Evolutionary conservation across 2,797 vertebrate genomes (phyloP).

Genomic region (Hydrocynus forskahlii): DNA sequence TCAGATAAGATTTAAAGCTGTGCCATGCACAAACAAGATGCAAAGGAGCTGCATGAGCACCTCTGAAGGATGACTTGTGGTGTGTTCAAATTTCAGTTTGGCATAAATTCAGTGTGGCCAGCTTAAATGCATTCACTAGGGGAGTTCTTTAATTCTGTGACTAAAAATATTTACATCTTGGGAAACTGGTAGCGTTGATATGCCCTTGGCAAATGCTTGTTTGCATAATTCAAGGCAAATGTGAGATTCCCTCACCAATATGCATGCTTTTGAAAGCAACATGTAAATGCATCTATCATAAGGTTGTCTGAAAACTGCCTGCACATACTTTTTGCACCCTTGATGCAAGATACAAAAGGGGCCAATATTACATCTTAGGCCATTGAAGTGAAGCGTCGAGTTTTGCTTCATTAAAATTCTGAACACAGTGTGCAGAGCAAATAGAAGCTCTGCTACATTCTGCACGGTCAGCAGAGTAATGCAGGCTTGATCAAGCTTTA

Average conservation of each 20-base stretch:
- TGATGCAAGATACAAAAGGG: conserved; percentile 31
- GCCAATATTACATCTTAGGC: conserved; percentile 3
- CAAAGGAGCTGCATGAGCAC: conserved; percentile 24
- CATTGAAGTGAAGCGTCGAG: not conserved
- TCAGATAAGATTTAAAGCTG: conserved; percentile 19
- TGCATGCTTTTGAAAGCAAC: conserved; percentile 34
- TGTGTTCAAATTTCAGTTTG: conserved; percentile 45
- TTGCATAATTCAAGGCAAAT: conserved; percentile 31
- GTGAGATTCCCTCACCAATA: conserved; percentile 8
- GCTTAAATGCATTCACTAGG: conserved; percentile 18
- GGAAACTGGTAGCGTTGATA: conserved; percentile 19
- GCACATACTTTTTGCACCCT: conserved; percentile 24
- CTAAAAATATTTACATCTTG: not conserved
- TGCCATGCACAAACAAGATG: conserved; percentile 8
- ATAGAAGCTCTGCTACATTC: conserved; percentile 6
- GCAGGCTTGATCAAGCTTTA: not conserved
- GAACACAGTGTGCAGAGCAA: not conserved
- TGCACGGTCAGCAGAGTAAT: conserved; percentile 15
- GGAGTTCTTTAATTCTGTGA: conserved; percentile 13
- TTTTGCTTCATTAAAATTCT: conserved; percentile 6
- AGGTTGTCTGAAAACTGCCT: conserved; percentile 26
- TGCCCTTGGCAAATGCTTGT: conserved; percentile 40
- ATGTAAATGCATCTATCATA: conserved; percentile 24
- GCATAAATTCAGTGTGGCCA: conserved; percentile 31
- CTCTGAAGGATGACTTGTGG: not conserved